A percentile compares a stretch with the other conserved stretches of the same genome.
These are phyloP conservation scores for Matsumurasca onukii DNA, from an alignment of 1,140 invertebrate genomes.

Conservation along the genomic window DNA sequence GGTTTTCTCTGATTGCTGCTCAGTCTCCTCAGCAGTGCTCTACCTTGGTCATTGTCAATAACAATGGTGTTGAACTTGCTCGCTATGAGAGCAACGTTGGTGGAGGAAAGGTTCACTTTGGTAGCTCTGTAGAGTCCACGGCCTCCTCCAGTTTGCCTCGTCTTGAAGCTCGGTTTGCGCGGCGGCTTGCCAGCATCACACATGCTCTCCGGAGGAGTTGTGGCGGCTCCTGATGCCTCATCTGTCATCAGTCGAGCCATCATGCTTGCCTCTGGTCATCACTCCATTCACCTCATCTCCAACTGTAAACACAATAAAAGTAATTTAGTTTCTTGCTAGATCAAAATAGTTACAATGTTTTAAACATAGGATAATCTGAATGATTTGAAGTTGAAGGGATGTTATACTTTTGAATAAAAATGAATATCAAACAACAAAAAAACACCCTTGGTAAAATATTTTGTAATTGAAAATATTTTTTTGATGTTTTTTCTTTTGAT, in stretches of 20 bases:
- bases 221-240: not conserved
- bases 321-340: too few species aligned
- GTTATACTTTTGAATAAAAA: too few species aligned
- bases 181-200: not conserved
- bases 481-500: too few species aligned
- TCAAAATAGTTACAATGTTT: too few species aligned
- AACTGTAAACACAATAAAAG: too few species aligned
- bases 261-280: not conserved
- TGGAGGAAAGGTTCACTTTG: slow-evolving; percentile 29
- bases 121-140: slow-evolving; percentile 23
- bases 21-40: slow-evolving; percentile 14
- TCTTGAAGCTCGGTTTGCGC: slow-evolving; percentile 33
- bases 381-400: too few species aligned
- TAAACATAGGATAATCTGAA: too few species aligned
- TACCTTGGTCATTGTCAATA: slow-evolving; percentile 18
- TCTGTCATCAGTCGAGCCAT: slow-evolving; percentile 21
- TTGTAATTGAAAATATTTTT: too few species aligned
- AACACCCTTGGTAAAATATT: too few species aligned
- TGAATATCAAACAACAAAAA: too few species aligned
- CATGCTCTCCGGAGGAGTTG: not conserved
- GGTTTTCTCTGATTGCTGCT: slow-evolving; percentile 1
- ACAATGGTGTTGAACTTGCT: slow-evolving; percentile 40
- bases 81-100: slow-evolving; percentile 35
- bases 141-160: not conserved
- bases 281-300: not conserved